Conservation (phyloP, 1,140 invertebrate genomes). For the Aradophagus sp. region DNA sequence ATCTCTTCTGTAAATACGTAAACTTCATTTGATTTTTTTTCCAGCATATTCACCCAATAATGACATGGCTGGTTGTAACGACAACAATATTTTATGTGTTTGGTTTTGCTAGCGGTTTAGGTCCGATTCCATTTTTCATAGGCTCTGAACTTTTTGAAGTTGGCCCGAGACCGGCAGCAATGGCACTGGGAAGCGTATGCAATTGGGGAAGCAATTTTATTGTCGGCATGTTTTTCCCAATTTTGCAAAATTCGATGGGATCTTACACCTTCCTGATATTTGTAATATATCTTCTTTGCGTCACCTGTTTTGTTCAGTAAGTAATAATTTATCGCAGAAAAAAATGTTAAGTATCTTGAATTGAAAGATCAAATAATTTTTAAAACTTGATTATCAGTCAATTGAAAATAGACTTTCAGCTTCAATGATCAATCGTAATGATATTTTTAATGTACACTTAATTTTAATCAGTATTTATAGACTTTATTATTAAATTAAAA, state of each 20-base stretch:
- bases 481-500: no score
- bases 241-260: conserved; percentile 78
- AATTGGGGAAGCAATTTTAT: conserved; percentile 94
- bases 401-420: no score
- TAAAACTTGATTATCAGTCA: neutral
- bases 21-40: conserved; percentile 36
- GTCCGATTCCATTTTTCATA: conserved; percentile 93
- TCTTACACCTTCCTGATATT: conserved; percentile 84
- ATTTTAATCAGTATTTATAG: no score
- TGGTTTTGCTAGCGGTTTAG: conserved; percentile 87
- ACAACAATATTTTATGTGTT: conserved; percentile 86
- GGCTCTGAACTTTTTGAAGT: conserved; percentile 93
- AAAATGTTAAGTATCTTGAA: conserved; percentile 1
- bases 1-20: no score
- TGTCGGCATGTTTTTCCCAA: conserved; percentile 86
- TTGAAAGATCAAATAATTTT: neutral
- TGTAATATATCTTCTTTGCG: conserved; percentile 75
- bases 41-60: conserved; percentile 77
- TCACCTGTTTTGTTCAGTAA: conserved; percentile 80
- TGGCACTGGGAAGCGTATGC: conserved; percentile 89
- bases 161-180: conserved; percentile 86
- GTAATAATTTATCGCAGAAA: neutral
- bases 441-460: neutral
- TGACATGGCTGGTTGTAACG: conserved; percentile 83
- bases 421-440: neutral